Percentiles rank a stretch among this genome's conserved stretches.
These are phyloP conservation scores for Catostomus latipinnis DNA, from an alignment of 2,797 vertebrate genomes.

Conservation along the genomic window DNA sequence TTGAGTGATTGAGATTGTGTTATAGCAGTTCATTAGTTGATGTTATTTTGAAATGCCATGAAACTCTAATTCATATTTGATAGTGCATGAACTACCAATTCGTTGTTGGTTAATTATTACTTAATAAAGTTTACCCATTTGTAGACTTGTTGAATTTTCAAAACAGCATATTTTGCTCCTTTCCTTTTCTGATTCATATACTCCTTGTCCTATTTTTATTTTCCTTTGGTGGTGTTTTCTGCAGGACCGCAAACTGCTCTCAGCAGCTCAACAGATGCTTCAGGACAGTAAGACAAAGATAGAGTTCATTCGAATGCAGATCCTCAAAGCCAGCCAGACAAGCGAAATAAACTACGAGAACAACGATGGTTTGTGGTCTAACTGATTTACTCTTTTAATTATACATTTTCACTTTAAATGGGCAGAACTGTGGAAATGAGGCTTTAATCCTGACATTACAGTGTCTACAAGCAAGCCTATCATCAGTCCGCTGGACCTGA, in stretches of 20 bases:
- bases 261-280: slow-evolving; percentile 96
- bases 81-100: no score
- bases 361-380: slow-evolving; percentile 78
- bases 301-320: slow-evolving; percentile 99
- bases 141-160: no score
- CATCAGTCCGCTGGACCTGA: slow-evolving; percentile 87
- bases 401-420: neutral
- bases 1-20: no score
- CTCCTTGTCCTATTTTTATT: neutral
- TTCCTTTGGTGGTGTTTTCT: slow-evolving; percentile 50
- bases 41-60: no score
- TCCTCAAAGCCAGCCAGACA: slow-evolving; percentile 96
- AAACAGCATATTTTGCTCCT: no score
- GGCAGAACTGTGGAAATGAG: neutral
- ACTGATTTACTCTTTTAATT: slow-evolving; percentile 12
- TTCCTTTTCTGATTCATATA: neutral
- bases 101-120: no score
- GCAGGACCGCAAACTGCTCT: slow-evolving; percentile 95
- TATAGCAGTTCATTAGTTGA: no score
- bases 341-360: slow-evolving; percentile 94
- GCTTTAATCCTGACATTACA: slow-evolving; percentile 30
- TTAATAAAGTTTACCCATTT: no score
- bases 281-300: slow-evolving; percentile 99
- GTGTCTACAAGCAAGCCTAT: slow-evolving; percentile 79
- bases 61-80: no score